Evolutionary conservation across 2,888 invertebrate species (phyloP).

Genomic region (Lycaena phlaeas): DNA sequence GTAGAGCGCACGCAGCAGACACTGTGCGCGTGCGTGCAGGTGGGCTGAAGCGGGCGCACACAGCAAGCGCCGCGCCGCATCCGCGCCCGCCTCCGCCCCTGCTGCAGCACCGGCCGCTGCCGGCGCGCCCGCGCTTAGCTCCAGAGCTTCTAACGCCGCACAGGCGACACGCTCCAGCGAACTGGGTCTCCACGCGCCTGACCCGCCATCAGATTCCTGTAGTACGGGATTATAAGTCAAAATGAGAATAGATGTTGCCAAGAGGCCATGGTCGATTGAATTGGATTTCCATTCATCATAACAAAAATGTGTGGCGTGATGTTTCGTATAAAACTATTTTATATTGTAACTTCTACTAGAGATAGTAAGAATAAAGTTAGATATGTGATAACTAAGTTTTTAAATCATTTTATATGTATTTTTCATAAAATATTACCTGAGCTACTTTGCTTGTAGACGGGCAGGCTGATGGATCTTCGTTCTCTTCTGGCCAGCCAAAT

Average conservation of each 20-base stretch:
- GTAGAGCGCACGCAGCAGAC: conserved; percentile 84
- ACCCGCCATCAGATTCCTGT: conserved; percentile 45
- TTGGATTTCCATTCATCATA: too few relatives aligned
- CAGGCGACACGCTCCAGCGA: conserved; percentile 60
- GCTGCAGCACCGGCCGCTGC: conserved; percentile 28
- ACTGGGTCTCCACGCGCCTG: conserved; percentile 50
- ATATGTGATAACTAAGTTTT: too few relatives aligned
- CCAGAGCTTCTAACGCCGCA: conserved; percentile 56
- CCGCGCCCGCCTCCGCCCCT: conserved; percentile 42
- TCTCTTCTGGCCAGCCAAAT: conserved; percentile 98
- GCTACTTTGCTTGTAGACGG: conserved; percentile 58
- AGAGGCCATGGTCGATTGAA: too few relatives aligned
- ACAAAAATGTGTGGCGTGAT: too few relatives aligned
- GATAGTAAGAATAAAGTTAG: too few relatives aligned
- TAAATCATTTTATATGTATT: too few relatives aligned
- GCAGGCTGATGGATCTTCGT: conserved; percentile 79
- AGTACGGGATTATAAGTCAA: not conserved
- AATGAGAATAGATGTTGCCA: too few relatives aligned
- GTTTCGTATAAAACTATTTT: too few relatives aligned
- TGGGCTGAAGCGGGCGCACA: conserved; percentile 59
- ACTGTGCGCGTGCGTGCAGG: conserved; percentile 77
- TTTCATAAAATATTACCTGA: too few relatives aligned
- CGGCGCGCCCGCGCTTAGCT: conserved; percentile 44
- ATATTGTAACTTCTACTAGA: too few relatives aligned
- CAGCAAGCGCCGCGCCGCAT: conserved; percentile 47